These are phyloP conservation scores for Coelopa pilipes DNA, from an alignment of 2,888 invertebrate species.

Conservation along the genomic window DNA sequence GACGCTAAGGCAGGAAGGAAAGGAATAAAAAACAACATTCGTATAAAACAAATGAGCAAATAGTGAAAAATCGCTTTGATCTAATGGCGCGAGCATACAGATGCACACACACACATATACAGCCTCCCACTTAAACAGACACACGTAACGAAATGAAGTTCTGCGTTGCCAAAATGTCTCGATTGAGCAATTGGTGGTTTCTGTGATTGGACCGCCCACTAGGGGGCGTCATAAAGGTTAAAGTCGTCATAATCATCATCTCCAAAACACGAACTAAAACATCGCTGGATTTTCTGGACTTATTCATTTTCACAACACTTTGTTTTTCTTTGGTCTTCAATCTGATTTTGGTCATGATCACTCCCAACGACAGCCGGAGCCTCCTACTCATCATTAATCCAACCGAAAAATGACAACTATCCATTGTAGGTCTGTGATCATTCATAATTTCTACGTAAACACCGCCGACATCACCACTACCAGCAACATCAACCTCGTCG, in stretches of 20 bases:
- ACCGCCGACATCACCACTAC: conserved; percentile 38
- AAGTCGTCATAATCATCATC: too few relatives aligned
- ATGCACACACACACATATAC: background rate
- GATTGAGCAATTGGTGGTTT: too few relatives aligned
- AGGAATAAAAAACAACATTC: conserved; percentile 4
- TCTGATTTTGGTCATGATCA: conserved; percentile 16
- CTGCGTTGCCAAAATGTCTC: conserved; percentile 37
- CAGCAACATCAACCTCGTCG: too few relatives aligned
- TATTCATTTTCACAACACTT: too few relatives aligned
- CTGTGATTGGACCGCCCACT: too few relatives aligned
- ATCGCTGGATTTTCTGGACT: too few relatives aligned
- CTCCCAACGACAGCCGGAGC: background rate
- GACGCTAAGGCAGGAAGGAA: too few relatives aligned
- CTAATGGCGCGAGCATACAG: conserved; percentile 15
- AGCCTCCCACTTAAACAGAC: too few relatives aligned
- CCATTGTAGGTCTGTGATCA: conserved; percentile 35
- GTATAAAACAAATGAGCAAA: conserved; percentile 34
- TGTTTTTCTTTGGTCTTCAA: conserved; percentile 15
- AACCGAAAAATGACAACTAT: conserved; percentile 32
- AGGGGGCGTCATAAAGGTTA: too few relatives aligned
- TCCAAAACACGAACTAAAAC: too few relatives aligned
- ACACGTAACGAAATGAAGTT: conserved; percentile 27
- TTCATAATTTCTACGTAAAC: conserved; percentile 41
- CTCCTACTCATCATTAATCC: conserved; percentile 36
- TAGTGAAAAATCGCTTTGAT: conserved; percentile 41